A percentile compares a stretch with the other conserved stretches of the same genome.
phyloP scores from a whole-genome alignment of 1,140 invertebrate species.

The Spodoptera litura region DNA sequence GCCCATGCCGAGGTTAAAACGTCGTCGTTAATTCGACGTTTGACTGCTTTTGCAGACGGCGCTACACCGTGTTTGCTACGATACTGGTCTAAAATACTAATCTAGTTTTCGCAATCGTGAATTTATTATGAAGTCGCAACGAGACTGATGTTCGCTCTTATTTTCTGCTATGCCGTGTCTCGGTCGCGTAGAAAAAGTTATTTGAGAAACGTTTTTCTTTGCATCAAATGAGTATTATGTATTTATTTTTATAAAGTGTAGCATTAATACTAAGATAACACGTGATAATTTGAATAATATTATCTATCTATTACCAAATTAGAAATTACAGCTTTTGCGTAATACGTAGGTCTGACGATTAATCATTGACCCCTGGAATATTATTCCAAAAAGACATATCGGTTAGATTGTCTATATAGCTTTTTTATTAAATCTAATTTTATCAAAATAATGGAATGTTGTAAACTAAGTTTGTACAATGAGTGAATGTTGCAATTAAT shows the following conservation, averaged over 20 bases:
- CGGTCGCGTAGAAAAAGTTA: constrained; percentile 39
- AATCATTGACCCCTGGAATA: constrained; percentile 43
- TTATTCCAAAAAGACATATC: constrained; percentile 69
- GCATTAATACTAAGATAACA: constrained; percentile 47
- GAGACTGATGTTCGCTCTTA: constrained; percentile 53
- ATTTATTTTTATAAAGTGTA: constrained; percentile 58
- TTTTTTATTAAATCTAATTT: constrained; percentile 63
- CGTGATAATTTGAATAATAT: constrained; percentile 43
- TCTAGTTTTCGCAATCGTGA: constrained; percentile 16
- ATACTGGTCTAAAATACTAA: constrained; percentile 2
- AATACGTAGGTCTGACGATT: constrained; percentile 43
- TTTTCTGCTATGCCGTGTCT: constrained; percentile 34
- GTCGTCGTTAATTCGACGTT: constrained; percentile 6
- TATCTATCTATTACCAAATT: constrained; percentile 40
- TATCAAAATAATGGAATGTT: constrained; percentile 51
- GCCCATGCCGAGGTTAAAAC: constrained; percentile 35
- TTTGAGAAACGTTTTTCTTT: constrained; percentile 52
- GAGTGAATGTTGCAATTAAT: constrained; percentile 70
- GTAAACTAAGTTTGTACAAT: constrained; percentile 48
- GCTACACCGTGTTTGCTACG: neutral
- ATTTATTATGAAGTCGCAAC: constrained; percentile 35
- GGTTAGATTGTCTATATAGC: constrained; percentile 70
- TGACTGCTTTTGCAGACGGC: neutral
- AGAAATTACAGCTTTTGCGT: constrained; percentile 66
- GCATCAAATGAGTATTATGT: constrained; percentile 57